phyloP scores from a whole-genome alignment of 2,797 vertebrate genomes.

The Catostomus latipinnis region DNA sequence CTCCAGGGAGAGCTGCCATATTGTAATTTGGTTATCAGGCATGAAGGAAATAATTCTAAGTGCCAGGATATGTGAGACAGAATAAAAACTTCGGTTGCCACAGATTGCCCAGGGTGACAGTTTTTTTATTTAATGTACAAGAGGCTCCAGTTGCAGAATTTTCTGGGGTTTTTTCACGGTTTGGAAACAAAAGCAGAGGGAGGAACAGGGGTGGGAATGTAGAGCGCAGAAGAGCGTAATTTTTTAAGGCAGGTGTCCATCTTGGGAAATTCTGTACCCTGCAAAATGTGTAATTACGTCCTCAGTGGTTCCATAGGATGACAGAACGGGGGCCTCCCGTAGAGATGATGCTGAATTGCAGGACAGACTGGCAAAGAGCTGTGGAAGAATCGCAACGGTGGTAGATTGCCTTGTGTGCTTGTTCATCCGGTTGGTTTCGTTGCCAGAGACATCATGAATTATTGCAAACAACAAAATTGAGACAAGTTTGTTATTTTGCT shows the following conservation, averaged over 20 bases:
- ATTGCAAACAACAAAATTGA: no score
- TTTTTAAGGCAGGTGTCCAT: constrained; percentile 46
- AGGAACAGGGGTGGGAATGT: constrained; percentile 38
- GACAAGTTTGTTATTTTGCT: no score
- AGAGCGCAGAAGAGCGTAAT: constrained; percentile 22
- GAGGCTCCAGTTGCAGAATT: constrained; percentile 88
- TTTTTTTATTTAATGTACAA: constrained; percentile 99
- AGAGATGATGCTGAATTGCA: constrained; percentile 43
- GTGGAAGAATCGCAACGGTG: not conserved
- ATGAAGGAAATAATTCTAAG: constrained; percentile 99
- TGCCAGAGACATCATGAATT: no score
- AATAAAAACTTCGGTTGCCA: constrained; percentile 97
- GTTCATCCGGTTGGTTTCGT: constrained; percentile 58
- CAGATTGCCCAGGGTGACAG: constrained; percentile 99
- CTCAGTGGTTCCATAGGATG: constrained; percentile 39
- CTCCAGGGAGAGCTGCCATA: constrained; percentile 99
- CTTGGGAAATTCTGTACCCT: constrained; percentile 20
- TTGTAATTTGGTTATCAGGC: constrained; percentile 99
- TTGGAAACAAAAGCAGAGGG: constrained; percentile 42
- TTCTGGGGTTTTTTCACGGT: constrained; percentile 31
- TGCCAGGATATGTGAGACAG: constrained; percentile 98
- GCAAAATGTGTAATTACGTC: constrained; percentile 55
- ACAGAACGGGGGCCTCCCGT: constrained; percentile 50
- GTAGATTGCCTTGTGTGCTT: constrained; percentile 63
- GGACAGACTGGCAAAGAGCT: constrained; percentile 35